A percentile compares a stretch with the other conserved stretches of the same genome.
Evolutionary conservation across 2,113 vertebrate species (phyloP).

Genomic region (Lontra canadensis): DNA sequence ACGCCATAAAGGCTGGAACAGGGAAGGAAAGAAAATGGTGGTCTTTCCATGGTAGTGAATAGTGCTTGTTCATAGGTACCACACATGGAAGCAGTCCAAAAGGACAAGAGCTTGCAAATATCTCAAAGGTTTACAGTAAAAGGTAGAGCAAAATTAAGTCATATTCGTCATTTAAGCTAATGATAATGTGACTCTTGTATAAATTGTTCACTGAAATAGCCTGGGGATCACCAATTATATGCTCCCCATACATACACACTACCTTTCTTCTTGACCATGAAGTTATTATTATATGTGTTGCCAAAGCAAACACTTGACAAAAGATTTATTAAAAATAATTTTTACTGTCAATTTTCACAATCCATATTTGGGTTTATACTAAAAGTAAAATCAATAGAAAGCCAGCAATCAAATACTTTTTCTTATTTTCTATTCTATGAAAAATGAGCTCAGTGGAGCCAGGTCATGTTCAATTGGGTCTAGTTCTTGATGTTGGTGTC

Average conservation of each 20-base stretch:
- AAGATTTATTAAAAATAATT: constrained; percentile 57
- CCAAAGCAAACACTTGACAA: background rate
- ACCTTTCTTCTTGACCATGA: background rate
- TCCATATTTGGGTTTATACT: constrained; percentile 52
- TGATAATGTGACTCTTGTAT: background rate
- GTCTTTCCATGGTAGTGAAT: background rate
- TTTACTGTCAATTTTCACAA: constrained; percentile 61
- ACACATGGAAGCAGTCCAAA: background rate
- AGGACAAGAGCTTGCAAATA: background rate
- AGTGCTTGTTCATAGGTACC: background rate
- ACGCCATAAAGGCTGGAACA: background rate
- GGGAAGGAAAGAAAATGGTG: background rate
- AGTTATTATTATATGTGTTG: constrained; percentile 9
- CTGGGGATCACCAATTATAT: background rate
- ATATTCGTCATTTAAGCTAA: background rate
- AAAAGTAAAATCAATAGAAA: background rate
- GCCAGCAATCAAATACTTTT: constrained; percentile 35
- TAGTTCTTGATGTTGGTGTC: constrained; percentile 96
- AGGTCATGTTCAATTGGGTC: constrained; percentile 91
- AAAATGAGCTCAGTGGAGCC: constrained; percentile 87
- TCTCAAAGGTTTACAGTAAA: background rate
- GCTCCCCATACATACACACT: background rate
- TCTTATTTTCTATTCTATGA: background rate
- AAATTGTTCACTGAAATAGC: background rate
- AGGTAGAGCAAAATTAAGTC: background rate